These are phyloP conservation scores for Keiferia lycopersicella DNA, from an alignment of 2,888 invertebrate species.

Conservation along the genomic window DNA sequence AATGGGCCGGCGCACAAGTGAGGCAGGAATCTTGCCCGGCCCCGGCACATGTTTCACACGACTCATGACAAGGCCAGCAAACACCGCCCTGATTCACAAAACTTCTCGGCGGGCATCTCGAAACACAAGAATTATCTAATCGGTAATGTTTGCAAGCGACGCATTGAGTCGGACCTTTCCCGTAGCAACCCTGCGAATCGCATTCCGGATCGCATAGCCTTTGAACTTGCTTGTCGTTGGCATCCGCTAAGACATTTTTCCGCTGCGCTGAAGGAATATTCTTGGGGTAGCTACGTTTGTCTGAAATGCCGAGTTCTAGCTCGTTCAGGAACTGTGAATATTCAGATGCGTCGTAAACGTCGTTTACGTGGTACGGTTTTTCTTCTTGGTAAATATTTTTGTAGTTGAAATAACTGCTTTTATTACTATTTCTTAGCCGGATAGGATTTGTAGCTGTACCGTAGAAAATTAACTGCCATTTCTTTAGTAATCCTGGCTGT, in stretches of 20 bases:
- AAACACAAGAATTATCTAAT: conserved; percentile 92
- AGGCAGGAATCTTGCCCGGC: conserved; percentile 93
- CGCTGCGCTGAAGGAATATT: conserved; percentile 83
- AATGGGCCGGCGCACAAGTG: conserved; percentile 91
- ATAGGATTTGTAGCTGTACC: conserved; percentile 95
- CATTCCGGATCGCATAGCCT: conserved; percentile 92
- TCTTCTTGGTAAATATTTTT: conserved; percentile 67
- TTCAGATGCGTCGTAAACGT: conserved; percentile 82
- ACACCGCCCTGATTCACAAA: conserved; percentile 90
- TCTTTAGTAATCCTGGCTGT: conserved; percentile 92
- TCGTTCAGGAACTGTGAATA: conserved; percentile 81
- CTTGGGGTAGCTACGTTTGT: conserved; percentile 85
- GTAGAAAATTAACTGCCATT: conserved; percentile 98
- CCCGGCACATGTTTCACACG: conserved; percentile 93
- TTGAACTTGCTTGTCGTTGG: conserved; percentile 82
- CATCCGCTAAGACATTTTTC: conserved; percentile 83
- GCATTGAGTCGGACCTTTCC: conserved; percentile 91
- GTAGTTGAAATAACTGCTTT: conserved; percentile 75
- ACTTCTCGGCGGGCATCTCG: conserved; percentile 91
- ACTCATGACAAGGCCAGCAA: conserved; percentile 94
- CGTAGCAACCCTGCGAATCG: conserved; percentile 89
- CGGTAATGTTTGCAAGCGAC: conserved; percentile 91
- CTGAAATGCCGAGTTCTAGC: conserved; percentile 76
- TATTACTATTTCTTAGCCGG: conserved; percentile 84
- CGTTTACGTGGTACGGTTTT: conserved; percentile 83